Evolutionary conservation across 2,888 invertebrate species (phyloP).

Genomic region (Carterocephalus palaemon): DNA sequence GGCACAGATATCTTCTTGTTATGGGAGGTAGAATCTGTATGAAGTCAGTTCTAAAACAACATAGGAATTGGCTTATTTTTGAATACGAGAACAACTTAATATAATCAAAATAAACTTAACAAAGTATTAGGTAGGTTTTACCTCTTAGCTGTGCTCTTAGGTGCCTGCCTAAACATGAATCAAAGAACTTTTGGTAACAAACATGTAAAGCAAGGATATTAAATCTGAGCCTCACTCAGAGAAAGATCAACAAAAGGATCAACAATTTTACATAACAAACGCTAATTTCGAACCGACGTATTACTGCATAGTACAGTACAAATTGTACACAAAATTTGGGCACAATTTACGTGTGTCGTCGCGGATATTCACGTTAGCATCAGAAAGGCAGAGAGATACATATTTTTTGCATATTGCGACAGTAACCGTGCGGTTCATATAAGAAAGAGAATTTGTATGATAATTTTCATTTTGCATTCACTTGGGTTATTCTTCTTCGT

Average conservation of each 20-base stretch:
- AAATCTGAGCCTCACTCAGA: slow-evolving; percentile 9
- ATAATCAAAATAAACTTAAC: too few species aligned
- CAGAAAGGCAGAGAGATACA: slow-evolving; percentile 59
- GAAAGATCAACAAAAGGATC: slow-evolving; percentile 26
- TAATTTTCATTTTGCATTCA: slow-evolving; percentile 78
- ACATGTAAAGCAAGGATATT: slow-evolving; percentile 6
- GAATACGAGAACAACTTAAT: too few species aligned
- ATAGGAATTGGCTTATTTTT: too few species aligned
- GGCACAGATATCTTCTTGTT: too few species aligned
- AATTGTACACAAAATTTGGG: slow-evolving; percentile 42
- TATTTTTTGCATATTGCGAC: slow-evolving; percentile 75
- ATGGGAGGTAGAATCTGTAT: too few species aligned
- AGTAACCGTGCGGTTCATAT: slow-evolving; percentile 67
- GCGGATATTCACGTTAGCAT: slow-evolving; percentile 53
- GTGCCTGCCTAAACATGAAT: slow-evolving; percentile 4
- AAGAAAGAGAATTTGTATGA: slow-evolving; percentile 75
- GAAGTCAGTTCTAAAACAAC: too few species aligned
- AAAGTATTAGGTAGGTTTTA: too few species aligned
- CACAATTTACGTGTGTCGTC: slow-evolving; percentile 37
- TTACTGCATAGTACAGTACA: too few species aligned
- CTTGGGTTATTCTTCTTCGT: slow-evolving; percentile 68
- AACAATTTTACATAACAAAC: slow-evolving; percentile 60
- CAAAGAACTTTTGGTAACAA: slow-evolving; percentile 2
- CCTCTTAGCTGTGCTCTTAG: too few species aligned
- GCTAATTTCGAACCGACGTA: slow-evolving; percentile 53